Base-by-base conservation (phyloP, 2,888 invertebrate genomes). In the Tupiocoris notatus region DNA sequence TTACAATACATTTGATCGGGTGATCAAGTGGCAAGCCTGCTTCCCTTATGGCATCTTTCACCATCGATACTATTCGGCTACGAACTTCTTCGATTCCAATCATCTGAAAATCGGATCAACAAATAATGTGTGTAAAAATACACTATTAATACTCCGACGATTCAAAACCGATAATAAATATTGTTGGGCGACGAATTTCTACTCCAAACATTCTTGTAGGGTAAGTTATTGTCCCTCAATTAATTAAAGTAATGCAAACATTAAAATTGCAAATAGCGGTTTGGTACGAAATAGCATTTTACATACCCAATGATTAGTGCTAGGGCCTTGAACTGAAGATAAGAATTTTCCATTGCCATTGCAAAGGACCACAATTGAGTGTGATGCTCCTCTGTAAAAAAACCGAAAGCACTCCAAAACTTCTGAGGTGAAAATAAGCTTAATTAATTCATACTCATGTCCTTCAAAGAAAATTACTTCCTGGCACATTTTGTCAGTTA, bases 41-140 rank as follows among this genome's bases (percentile, higher is more conserved):
- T 67, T 87, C 85, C 61, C 84, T 82, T 82, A 92, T 92, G 0
- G 89, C 91, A 39, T 85, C 84, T 54, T 87, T 86, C 2, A 95
- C 87, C 90, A 96, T 91, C 2, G 87, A 87, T 25, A 90, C 88
- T 73, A 96, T 89, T 76, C 94, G 88, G 68, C 87, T 87, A 7
- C 90, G 88, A 80, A 93, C 92, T 84, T 92, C 93, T 0, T 90
- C 89, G 83, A 93, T 90, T 0, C 95, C 95, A n/a, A 92, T 84
- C 9, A 83, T 80, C 88, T 88, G 79, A 18, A 81, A 81, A 80
- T 25, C 64, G 20, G 74, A 68, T 73, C 65, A 68, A 75, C 25
- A 20, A 20, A 23, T 2, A 56, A 63, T 22, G 62, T 20, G n/a
- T 6, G 18, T 22, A 16, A 56, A 70, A 25, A 7, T 9, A 54